Evolutionary conservation across 2,797 vertebrate genomes (phyloP).

Genomic region (Gymnoscopelus microlampas): DNA sequence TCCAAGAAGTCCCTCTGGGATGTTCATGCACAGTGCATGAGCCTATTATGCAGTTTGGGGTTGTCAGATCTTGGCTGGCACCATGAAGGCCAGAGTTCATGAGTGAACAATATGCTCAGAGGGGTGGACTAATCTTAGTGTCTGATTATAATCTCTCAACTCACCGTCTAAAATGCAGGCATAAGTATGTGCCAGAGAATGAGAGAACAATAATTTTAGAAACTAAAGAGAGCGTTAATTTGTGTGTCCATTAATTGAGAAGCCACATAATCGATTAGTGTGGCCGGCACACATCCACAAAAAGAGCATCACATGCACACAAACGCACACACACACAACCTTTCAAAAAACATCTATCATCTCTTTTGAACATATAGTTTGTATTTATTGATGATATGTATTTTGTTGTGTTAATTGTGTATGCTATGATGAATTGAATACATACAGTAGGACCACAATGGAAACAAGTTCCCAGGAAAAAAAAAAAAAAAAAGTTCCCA

Average conservation of each 20-base stretch:
- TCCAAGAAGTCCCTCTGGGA: constrained; percentile 4
- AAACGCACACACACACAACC: constrained; percentile 5
- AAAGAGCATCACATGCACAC: constrained; percentile 3
- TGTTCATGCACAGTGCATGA: constrained; percentile 13
- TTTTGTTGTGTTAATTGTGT: too few species aligned
- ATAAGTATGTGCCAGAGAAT: too few species aligned
- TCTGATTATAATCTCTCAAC: constrained; percentile 28
- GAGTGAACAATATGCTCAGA: constrained; percentile 15
- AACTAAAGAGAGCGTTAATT: constrained; percentile 5
- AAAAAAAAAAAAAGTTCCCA: too few species aligned
- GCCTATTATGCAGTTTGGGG: constrained; percentile 59
- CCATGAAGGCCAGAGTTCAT: constrained; percentile 49
- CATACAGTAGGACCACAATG: too few species aligned
- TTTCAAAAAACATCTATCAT: too few species aligned
- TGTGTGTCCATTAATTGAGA: constrained; percentile 31
- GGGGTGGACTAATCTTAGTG: constrained; percentile 23
- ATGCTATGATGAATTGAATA: too few species aligned
- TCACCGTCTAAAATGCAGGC: too few species aligned
- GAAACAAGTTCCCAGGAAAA: too few species aligned
- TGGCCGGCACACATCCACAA: constrained; percentile 4
- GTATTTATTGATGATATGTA: too few species aligned
- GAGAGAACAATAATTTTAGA: constrained; percentile 53
- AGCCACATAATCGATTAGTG: constrained; percentile 5
- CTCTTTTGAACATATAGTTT: too few species aligned
- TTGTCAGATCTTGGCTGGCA: constrained; percentile 30